A percentile compares a stretch with the other conserved stretches of the same genome.
These are phyloP conservation scores for Ciconia maguari DNA, from an alignment of 2,113 vertebrate genomes.

Conservation along the genomic window DNA sequence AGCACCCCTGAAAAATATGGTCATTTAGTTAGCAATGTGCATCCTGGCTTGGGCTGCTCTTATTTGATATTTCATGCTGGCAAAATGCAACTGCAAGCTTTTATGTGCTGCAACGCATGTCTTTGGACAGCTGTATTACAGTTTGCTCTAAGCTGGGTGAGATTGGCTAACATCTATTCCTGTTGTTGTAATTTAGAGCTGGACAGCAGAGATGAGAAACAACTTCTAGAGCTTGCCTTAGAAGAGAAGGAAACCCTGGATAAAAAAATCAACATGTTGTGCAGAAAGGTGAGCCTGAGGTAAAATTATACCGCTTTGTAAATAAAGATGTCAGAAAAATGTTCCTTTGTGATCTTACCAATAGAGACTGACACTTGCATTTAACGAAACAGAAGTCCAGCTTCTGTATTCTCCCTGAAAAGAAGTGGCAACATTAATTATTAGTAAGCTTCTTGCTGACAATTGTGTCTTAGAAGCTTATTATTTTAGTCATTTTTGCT, in stretches of 20 bases:
- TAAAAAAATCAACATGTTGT: slow-evolving; percentile 70
- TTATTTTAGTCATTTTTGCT: slow-evolving; percentile 10
- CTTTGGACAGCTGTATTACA: not conserved
- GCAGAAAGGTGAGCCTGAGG: slow-evolving; percentile 75
- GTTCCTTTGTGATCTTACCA: not conserved
- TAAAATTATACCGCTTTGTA: not conserved
- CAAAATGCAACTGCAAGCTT: not conserved
- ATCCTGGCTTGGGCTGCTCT: not conserved
- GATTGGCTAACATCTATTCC: slow-evolving; percentile 2
- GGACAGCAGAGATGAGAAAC: slow-evolving; percentile 78
- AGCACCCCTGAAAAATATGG: not conserved
- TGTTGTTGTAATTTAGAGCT: slow-evolving; percentile 62
- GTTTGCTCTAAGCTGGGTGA: not conserved
- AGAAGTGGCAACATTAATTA: not conserved
- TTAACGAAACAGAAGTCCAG: not conserved
- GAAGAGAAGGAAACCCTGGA: slow-evolving; percentile 82
- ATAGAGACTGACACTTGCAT: not conserved
- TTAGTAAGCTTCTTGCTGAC: not conserved
- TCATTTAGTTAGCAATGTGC: not conserved
- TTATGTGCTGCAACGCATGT: not conserved
- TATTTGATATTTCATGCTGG: not conserved
- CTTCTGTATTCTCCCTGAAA: not conserved
- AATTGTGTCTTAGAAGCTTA: not conserved
- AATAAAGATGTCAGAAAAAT: not conserved
- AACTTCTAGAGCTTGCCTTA: slow-evolving; percentile 79